phyloP scores from a whole-genome alignment of 2,888 invertebrate species.

The Brachynemurus nebulosus region DNA sequence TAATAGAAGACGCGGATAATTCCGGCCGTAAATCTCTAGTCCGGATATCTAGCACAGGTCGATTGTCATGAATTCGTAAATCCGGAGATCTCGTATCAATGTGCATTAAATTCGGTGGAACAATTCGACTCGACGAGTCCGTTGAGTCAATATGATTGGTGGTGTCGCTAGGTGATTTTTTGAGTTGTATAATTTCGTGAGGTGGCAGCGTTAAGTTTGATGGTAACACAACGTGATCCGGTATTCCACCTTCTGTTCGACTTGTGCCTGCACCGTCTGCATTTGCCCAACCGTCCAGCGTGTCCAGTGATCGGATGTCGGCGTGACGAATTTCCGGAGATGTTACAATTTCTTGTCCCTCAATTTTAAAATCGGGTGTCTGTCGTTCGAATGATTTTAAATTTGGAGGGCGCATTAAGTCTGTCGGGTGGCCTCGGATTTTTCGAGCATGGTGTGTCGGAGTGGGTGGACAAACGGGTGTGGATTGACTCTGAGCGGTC shows the following conservation, averaged over 20 bases:
- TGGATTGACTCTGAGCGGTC: constrained; percentile 32
- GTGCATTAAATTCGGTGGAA: constrained; percentile 25
- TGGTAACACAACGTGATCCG: constrained; percentile 21
- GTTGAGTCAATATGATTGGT: constrained; percentile 33
- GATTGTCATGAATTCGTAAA: constrained; percentile 21
- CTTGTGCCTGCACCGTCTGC: constrained; percentile 7
- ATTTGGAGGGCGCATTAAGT: constrained; percentile 32
- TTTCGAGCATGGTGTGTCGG: constrained; percentile 74
- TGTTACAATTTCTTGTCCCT: constrained; percentile 28
- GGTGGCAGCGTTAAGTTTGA: constrained; percentile 24
- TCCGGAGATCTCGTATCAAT: constrained; percentile 35
- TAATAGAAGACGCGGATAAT: constrained; percentile 14
- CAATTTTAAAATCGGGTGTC: constrained; percentile 16
- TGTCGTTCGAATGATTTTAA: constrained; percentile 35
- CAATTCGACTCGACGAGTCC: neutral
- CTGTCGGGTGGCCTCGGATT: constrained; percentile 35
- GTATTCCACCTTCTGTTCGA: neutral
- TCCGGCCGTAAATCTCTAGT: constrained; percentile 25
- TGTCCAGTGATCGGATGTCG: constrained; percentile 28
- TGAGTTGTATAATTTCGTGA: constrained; percentile 2
- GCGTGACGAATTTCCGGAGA: constrained; percentile 30
- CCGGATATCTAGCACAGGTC: constrained; percentile 21
- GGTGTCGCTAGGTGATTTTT: constrained; percentile 16
- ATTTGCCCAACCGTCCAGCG: constrained; percentile 21
- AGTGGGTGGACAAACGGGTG: constrained; percentile 69